Evolutionary conservation across 2,113 vertebrate genomes (phyloP), one percentile per base, ranked within the genome.

Genomic region (Nerophis lumbriciformis): DNA sequence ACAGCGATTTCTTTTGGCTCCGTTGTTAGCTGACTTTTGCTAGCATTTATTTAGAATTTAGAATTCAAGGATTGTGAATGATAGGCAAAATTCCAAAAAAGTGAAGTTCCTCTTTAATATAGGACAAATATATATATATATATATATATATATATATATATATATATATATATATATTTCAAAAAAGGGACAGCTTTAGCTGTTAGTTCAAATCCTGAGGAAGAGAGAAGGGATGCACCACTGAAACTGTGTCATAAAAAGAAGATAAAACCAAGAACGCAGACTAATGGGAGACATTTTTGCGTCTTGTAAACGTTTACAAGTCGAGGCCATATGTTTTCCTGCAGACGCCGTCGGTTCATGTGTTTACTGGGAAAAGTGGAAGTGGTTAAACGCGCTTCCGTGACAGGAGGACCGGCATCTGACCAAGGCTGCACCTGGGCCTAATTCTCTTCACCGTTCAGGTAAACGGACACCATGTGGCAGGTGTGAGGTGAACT

Each of bases 271-370:
- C 75, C 81, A 10, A 38, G 48, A 68, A 71, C 68, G 66, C 71
- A 83, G 75, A 44, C 67, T 56, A 44, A 42, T 63, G 68, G 52
- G 21, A 66, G 69, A 80, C 48, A 36, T 77, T 73, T 87, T 75
- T 71, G 38, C 6, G 15, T 73, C 42, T 8, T 80, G 76, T 84
- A 83, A 81, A 83, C 80, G 21, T 69, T 49, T 63, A 53, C 36
- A 4, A 55, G 6, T 48, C 57, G 47, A 49, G 65, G 59, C 56
- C 59, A 50, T 83, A 73, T 59, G 59, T 86, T 52, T 73, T 57
- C 54, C 12, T 55, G 35, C 61, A 63, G 10, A 59, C 50, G 37
- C 35, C 19, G 12, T 67, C 7, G 4, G 9, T 56, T 58, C 11
- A 28, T 65, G 7, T 60, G 48, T 66, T 69, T 55, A 53, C n/a